Conservation (phyloP, 1,140 invertebrate genomes). For the Drosophila busckii region DNA sequence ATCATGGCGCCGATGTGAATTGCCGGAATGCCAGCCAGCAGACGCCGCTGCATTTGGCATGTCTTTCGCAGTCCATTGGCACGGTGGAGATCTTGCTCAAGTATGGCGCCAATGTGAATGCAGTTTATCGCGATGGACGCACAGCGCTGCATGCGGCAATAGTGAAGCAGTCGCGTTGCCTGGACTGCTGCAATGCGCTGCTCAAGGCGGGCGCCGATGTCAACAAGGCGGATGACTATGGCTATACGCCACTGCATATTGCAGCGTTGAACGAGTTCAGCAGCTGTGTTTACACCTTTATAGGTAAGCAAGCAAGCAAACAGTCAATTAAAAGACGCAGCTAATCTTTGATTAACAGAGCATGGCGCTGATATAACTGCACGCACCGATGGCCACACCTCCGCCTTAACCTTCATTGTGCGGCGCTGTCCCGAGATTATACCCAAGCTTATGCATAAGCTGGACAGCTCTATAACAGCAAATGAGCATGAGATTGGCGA, state of each 20-base stretch:
- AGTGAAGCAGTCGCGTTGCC: constrained; percentile 86
- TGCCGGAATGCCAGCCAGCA: constrained; percentile 86
- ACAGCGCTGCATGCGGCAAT: constrained; percentile 89
- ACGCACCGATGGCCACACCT: constrained; percentile 88
- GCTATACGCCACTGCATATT: constrained; percentile 89
- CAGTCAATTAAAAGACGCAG: not conserved
- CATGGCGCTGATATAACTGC: constrained; percentile 90
- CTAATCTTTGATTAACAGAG: constrained; percentile 76
- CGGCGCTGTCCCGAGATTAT: constrained; percentile 89
- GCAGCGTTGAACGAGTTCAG: constrained; percentile 91
- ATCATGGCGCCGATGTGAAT: constrained; percentile 85
- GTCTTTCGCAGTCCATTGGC: constrained; percentile 86
- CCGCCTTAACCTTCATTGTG: constrained; percentile 88
- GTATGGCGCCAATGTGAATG: constrained; percentile 82
- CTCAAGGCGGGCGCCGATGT: constrained; percentile 86
- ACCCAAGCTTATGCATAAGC: constrained; percentile 84
- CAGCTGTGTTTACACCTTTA: constrained; percentile 85
- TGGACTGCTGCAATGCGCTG: constrained; percentile 85
- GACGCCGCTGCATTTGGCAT: constrained; percentile 88
- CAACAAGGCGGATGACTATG: constrained; percentile 88
- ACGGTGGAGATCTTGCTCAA: constrained; percentile 85
- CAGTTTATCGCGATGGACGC: constrained; percentile 84
- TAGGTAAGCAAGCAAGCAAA: constrained; percentile 80
- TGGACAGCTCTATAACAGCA: constrained; percentile 88
- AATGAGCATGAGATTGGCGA: constrained; percentile 90